Evolutionary conservation across 2,888 invertebrate species (phyloP).

Genomic region (Chrysotoxum bicinctum): DNA sequence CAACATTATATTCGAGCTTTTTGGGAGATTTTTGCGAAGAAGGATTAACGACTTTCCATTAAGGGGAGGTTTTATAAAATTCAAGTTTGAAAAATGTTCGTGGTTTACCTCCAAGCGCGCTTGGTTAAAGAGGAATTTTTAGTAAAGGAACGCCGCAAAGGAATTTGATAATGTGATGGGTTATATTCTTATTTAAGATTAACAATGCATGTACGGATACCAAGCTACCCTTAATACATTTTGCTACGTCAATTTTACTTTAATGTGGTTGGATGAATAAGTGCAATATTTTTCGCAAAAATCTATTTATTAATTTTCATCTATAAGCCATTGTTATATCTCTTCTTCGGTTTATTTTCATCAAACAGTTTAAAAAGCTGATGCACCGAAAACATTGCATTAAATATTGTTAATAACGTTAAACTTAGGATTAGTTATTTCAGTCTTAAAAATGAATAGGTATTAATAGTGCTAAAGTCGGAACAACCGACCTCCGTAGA

Average conservation of each 20-base stretch:
- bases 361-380: no score
- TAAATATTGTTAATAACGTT: no score
- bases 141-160: background rate
- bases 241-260: background rate
- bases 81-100: conserved; percentile 42
- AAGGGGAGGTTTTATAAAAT: conserved; percentile 21
- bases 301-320: no score
- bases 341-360: no score
- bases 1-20: background rate
- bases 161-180: background rate
- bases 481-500: no score
- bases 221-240: background rate
- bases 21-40: conserved; percentile 12
- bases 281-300: no score
- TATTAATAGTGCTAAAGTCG: no score
- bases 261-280: no score
- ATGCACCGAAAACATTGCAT: no score
- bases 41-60: conserved; percentile 39
- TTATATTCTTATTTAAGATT: background rate
- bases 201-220: background rate
- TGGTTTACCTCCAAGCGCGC: conserved; percentile 46
- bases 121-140: background rate
- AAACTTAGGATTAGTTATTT: no score
- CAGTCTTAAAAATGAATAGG: no score
- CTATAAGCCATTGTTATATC: no score